A percentile compares a stretch with the other conserved stretches of the same genome.
phyloP scores from a whole-genome alignment of 2,113 vertebrate genomes.

The Malaclemys terrapin region DNA sequence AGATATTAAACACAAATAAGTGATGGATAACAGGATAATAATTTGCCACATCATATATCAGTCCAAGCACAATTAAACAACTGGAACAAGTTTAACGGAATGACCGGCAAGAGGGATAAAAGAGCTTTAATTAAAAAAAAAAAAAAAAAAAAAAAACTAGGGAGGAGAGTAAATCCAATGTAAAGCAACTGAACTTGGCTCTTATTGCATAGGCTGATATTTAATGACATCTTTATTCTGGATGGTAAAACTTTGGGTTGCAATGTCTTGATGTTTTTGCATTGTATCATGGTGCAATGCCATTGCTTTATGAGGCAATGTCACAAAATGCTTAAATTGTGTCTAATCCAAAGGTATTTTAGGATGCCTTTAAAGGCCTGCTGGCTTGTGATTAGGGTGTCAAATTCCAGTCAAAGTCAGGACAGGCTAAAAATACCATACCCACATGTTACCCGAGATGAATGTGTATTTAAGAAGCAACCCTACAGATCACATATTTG shows the following conservation, averaged over 20 bases:
- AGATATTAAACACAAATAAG: slow-evolving; percentile 56
- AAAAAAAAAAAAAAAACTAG: neutral
- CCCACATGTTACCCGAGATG: neutral
- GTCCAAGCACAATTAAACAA: slow-evolving; percentile 46
- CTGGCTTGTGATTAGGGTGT: neutral
- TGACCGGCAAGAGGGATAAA: neutral
- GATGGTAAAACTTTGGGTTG: neutral
- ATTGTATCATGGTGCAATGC: neutral
- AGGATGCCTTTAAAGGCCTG: neutral
- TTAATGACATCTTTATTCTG: slow-evolving; percentile 9
- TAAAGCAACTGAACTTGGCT: slow-evolving; percentile 31
- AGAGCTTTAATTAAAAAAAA: neutral
- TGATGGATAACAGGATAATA: slow-evolving; percentile 32
- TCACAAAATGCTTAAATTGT: neutral
- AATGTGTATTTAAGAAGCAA: neutral
- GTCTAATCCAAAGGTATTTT: neutral
- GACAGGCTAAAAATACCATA: neutral
- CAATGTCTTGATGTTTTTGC: neutral
- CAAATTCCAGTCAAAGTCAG: neutral
- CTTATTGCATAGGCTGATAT: neutral
- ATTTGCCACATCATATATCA: slow-evolving; percentile 40
- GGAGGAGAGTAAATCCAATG: slow-evolving; percentile 22
- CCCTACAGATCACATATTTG: neutral
- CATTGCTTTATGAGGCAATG: slow-evolving; percentile 7
- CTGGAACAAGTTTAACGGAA: neutral